These are phyloP conservation scores for Drosophila picticornis DNA, from an alignment of 2,888 invertebrate species.

Conservation along the genomic window DNA sequence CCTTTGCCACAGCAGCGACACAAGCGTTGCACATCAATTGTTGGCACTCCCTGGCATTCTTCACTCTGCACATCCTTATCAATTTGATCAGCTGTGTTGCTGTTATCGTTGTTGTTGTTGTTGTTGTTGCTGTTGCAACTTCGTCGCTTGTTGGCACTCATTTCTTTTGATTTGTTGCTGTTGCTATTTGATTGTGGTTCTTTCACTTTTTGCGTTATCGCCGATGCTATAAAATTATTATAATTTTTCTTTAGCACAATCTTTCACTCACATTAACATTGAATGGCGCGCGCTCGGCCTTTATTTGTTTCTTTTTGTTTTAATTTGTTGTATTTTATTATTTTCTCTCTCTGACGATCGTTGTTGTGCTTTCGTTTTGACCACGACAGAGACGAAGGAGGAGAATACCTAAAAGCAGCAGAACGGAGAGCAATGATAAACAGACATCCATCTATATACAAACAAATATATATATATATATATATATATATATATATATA, in stretches of 20 bases:
- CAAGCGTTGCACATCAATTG: constrained; percentile 53
- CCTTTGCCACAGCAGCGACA: constrained; percentile 69
- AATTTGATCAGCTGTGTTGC: constrained; percentile 31
- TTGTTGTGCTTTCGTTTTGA: constrained; percentile 66
- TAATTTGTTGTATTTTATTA: background rate
- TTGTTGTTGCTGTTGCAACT: constrained; percentile 29
- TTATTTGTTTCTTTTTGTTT: constrained; percentile 12
- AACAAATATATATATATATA: constrained; percentile 11
- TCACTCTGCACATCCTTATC: constrained; percentile 11
- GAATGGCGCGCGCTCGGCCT: constrained; percentile 10
- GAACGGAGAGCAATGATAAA: constrained; percentile 40
- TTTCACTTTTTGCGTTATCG: constrained; percentile 45
- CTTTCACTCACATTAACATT: constrained; percentile 36
- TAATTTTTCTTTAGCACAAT: constrained; percentile 20
- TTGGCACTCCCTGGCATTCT: constrained; percentile 9
- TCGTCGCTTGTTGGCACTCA: constrained; percentile 49
- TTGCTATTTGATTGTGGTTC: constrained; percentile 17
- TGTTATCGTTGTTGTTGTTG: constrained; percentile 10
- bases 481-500: constrained; percentile 17
- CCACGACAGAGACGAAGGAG: constrained; percentile 46
- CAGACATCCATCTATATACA: constrained; percentile 47
- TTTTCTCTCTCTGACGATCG: constrained; percentile 25
- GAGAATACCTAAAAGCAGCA: constrained; percentile 58
- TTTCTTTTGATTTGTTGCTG: constrained; percentile 24
- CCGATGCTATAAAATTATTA: constrained; percentile 12